Evolutionary conservation across 1,140 invertebrate genomes (phyloP), one percentile per base, ranked within the genome.

Genomic region (Atta texana): DNA sequence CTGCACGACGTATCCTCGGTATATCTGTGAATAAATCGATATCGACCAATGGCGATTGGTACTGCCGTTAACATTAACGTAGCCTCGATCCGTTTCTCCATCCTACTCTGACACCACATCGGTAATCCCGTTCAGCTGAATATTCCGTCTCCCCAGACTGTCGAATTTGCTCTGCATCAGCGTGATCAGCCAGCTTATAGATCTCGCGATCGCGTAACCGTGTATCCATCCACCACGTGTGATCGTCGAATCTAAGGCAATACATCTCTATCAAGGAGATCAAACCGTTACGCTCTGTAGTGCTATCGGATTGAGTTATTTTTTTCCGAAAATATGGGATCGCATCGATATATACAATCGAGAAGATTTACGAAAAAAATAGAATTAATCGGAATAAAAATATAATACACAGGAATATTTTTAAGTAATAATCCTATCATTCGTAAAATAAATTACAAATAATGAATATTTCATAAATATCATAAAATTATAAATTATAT

Each of bases 61-160:
- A 16, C 12, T 24, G 21, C 18, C 74, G 49, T 81, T 81, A 81
- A 34, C 74, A 39, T 64, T 66, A 39, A 24, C 66, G 66, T 31
- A 49, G 18, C 44, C 24, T 31, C 80, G 80, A 74, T 82, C 80
- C 53, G 53, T 49, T 57, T 64, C 57, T 39, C 68, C 24, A 57
- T n/a, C 55, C 31, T 3, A 0, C n/a, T 39, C 53, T 49, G 80
- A 84, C 55, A 61, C 55, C 69, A 55, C 80, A 74, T 72, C 78
- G 66, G 68, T 84, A 84, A 74, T 84, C 80, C 80, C 39, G 39
- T 28, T 75, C 69, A 84, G 39, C 80, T 75, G 80, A 84, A 84
- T 84, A 84, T 84, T 84, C 80, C 80, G 80, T 84, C 80, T 63
- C 39, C 80, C 39, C 80, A 84, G 80, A 84, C 80, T 84, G 69